A percentile compares a stretch with the other conserved stretches of the same genome.
Evolutionary conservation across 1,140 invertebrate genomes (phyloP).

Genomic region (Anastrepha obliqua): DNA sequence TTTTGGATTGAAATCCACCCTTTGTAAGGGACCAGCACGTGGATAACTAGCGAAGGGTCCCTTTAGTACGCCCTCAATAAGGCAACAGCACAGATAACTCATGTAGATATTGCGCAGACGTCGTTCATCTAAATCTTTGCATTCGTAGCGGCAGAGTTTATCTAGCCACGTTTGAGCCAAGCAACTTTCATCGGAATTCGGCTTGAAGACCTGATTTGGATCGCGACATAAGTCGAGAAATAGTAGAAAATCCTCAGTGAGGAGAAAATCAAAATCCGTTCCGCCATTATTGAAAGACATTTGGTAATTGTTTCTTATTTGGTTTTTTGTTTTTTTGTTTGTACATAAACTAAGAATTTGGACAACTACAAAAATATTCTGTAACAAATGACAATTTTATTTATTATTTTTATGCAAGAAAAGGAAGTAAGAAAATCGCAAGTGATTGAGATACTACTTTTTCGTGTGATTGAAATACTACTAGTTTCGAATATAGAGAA

Average conservation of each 20-base stretch:
- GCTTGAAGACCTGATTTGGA: slow-evolving; percentile 60
- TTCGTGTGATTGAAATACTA: no score
- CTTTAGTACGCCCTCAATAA: slow-evolving; percentile 61
- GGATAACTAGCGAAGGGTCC: slow-evolving; percentile 62
- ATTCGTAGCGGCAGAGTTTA: slow-evolving; percentile 59
- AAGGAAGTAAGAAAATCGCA: no score
- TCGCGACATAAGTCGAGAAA: slow-evolving; percentile 48
- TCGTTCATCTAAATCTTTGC: slow-evolving; percentile 58
- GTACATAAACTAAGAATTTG: background rate
- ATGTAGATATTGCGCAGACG: slow-evolving; percentile 65
- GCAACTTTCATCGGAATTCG: slow-evolving; percentile 53
- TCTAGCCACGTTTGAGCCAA: slow-evolving; percentile 62
- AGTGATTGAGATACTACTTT: no score
- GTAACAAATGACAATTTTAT: background rate
- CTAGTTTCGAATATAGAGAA: no score
- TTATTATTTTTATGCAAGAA: no score
- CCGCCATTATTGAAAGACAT: background rate
- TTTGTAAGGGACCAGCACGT: slow-evolving; percentile 54
- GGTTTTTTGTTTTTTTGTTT: background rate
- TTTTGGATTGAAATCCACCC: slow-evolving; percentile 60
- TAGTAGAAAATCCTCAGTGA: slow-evolving; percentile 54
- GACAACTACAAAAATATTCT: background rate
- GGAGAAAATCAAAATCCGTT: slow-evolving; percentile 23
- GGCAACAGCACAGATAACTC: slow-evolving; percentile 64
- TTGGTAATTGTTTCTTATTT: background rate